phyloP scores from a whole-genome alignment of 1,140 invertebrate species.

The Cotesia chilonis region DNA sequence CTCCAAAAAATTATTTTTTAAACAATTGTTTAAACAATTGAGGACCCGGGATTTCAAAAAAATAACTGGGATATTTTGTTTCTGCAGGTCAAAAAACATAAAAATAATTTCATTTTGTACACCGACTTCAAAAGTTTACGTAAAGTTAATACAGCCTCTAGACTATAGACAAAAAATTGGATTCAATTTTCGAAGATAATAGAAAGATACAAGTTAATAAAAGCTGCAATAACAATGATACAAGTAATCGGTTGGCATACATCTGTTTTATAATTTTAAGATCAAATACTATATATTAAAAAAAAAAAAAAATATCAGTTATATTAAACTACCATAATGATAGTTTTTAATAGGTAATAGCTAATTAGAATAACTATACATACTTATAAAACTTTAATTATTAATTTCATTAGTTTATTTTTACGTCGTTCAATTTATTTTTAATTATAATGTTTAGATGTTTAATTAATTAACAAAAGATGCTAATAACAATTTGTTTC shows the following conservation, averaged over 20 bases:
- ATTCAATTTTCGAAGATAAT: slow-evolving; percentile 17
- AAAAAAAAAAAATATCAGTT: slow-evolving; percentile 46
- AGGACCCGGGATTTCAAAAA: too few species aligned
- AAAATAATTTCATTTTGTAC: too few species aligned
- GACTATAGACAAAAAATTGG: neutral
- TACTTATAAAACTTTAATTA: slow-evolving; percentile 55
- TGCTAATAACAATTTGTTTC: neutral
- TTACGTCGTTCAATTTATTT: slow-evolving; percentile 51
- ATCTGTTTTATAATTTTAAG: slow-evolving; percentile 59
- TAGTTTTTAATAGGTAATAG: slow-evolving; percentile 58
- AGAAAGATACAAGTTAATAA: slow-evolving; percentile 16
- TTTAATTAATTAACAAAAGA: slow-evolving; percentile 7
- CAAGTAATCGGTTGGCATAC: slow-evolving; percentile 49
- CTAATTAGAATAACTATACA: slow-evolving; percentile 52
- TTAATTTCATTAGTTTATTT: slow-evolving; percentile 46
- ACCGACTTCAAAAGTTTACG: too few species aligned
- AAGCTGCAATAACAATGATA: slow-evolving; percentile 54
- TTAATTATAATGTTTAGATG: slow-evolving; percentile 35
- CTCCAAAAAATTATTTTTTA: too few species aligned
- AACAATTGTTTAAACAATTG: too few species aligned
- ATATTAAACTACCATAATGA: slow-evolving; percentile 45
- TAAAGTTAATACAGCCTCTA: too few species aligned
- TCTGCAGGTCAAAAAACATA: too few species aligned
- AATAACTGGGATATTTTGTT: too few species aligned
- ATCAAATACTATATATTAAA: slow-evolving; percentile 48